A percentile compares a stretch with the other conserved stretches of the same genome.
Evolutionary conservation across 2,797 vertebrate genomes (phyloP).

Genomic region (Myotis pilosus): DNA sequence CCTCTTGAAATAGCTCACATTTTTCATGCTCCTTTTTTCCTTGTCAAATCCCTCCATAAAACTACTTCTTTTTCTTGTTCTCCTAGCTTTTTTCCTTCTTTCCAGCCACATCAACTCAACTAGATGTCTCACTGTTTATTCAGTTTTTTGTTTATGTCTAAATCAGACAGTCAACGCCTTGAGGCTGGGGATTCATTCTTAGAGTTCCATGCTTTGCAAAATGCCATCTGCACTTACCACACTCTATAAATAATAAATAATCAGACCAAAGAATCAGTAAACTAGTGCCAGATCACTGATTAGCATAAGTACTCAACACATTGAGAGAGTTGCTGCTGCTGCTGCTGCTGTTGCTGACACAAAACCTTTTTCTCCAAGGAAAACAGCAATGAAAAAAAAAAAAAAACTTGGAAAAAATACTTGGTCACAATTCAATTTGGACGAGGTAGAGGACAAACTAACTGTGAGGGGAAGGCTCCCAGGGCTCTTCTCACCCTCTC

Average conservation of each 20-base stretch:
- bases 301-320: slow-evolving; percentile 66
- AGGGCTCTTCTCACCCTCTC: not conserved
- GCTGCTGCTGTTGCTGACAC: slow-evolving; percentile 49
- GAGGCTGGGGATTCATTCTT: slow-evolving; percentile 69
- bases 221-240: slow-evolving; percentile 75
- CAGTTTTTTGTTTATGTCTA: slow-evolving; percentile 74
- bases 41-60: slow-evolving; percentile 40
- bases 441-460: slow-evolving; percentile 18
- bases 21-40: slow-evolving; percentile 28
- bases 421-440: slow-evolving; percentile 57
- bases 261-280: slow-evolving; percentile 71
- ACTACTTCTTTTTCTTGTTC: slow-evolving; percentile 43
- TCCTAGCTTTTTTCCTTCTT: slow-evolving; percentile 49
- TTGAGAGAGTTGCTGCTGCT: slow-evolving; percentile 33
- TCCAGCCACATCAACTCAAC: slow-evolving; percentile 45
- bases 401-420: slow-evolving; percentile 54
- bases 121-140: slow-evolving; percentile 68
- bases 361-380: slow-evolving; percentile 67
- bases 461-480: not conserved
- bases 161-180: slow-evolving; percentile 71
- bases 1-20: slow-evolving; percentile 46
- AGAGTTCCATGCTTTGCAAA: slow-evolving; percentile 69
- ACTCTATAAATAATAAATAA: slow-evolving; percentile 78
- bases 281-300: slow-evolving; percentile 68
- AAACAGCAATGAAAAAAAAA: slow-evolving; percentile 55